A percentile compares a stretch with the other conserved stretches of the same genome.
Conservation (phyloP, 2,113 vertebrate genomes). For the Calonectris borealis region DNA sequence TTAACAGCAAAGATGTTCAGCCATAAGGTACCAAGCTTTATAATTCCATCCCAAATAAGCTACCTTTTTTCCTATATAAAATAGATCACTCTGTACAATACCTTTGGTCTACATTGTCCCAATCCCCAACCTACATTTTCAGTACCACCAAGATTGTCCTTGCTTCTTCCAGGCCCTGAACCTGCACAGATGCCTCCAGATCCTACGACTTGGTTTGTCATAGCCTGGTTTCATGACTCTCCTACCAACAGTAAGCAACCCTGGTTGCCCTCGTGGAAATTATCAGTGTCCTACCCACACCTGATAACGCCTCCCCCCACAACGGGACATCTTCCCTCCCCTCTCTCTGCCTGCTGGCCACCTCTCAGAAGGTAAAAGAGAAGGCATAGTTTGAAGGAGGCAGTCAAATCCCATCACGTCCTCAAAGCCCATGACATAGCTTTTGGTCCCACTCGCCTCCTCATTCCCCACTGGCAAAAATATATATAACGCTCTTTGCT, state of each 20-base stretch:
- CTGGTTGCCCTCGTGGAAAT: neutral
- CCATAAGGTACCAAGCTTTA: neutral
- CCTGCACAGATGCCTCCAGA: neutral
- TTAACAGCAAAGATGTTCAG: neutral
- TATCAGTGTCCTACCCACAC: neutral
- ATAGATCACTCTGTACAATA: neutral
- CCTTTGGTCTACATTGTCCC: neutral
- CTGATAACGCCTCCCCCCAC: neutral
- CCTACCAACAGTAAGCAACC: neutral
- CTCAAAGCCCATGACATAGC: neutral
- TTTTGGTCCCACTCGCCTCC: neutral
- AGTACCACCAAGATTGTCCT: neutral
- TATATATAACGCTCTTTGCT: neutral
- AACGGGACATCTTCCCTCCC: too few relatives aligned
- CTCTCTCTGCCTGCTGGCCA: neutral
- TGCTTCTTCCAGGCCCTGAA: neutral
- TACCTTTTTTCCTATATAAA: neutral
- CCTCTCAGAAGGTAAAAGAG: neutral
- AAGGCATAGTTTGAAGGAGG: neutral
- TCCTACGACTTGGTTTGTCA: rapidly evolving
- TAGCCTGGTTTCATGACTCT: neutral
- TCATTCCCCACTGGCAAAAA: neutral
- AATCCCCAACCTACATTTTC: neutral
- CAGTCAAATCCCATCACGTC: neutral
- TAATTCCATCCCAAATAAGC: neutral